Percentiles rank a stretch among this genome's conserved stretches.
Conservation (phyloP, 92 coral and sea anemone genomes). For the Pocillopora grandis region DNA sequence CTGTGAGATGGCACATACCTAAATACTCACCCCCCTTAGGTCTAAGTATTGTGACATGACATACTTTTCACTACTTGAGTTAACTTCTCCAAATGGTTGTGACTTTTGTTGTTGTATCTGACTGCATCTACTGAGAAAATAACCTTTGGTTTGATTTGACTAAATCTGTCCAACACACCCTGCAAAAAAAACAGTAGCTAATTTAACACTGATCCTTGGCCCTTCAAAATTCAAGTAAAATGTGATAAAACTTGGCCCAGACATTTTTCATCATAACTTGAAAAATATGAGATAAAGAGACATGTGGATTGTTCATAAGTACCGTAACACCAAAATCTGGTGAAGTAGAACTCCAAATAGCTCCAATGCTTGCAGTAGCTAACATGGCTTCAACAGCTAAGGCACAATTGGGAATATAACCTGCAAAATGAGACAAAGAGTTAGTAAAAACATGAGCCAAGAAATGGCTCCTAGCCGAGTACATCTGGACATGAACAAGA, state of each 20-base stretch:
- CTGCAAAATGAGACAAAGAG: slow-evolving; percentile 36
- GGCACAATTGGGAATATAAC: slow-evolving; percentile 96
- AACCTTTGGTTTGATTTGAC: slow-evolving; percentile 89
- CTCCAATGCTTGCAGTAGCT: slow-evolving; percentile 95
- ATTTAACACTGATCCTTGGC: not conserved
- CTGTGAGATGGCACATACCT: no score
- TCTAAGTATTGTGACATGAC: not conserved
- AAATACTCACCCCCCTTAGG: no score
- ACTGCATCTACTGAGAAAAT: slow-evolving; percentile 97
- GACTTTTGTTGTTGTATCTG: slow-evolving; percentile 83
- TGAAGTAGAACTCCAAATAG: slow-evolving; percentile 98
- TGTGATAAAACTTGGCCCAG: not conserved
- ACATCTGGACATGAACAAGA: no score
- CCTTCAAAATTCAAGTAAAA: not conserved
- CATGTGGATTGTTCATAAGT: slow-evolving; percentile 2
- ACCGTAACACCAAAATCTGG: slow-evolving; percentile 97
- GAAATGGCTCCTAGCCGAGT: no score
- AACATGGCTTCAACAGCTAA: slow-evolving; percentile 95
- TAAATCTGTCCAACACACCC: slow-evolving; percentile 96
- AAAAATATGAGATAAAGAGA: not conserved
- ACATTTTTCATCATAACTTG: not conserved
- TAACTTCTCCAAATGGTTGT: slow-evolving; percentile 82
- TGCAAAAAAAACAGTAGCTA: slow-evolving; percentile 18
- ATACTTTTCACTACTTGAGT: slow-evolving; percentile 83
- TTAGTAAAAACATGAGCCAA: not conserved